Evolutionary conservation across 1,140 invertebrate species (phyloP).

Genomic region (Apis dorsata): DNA sequence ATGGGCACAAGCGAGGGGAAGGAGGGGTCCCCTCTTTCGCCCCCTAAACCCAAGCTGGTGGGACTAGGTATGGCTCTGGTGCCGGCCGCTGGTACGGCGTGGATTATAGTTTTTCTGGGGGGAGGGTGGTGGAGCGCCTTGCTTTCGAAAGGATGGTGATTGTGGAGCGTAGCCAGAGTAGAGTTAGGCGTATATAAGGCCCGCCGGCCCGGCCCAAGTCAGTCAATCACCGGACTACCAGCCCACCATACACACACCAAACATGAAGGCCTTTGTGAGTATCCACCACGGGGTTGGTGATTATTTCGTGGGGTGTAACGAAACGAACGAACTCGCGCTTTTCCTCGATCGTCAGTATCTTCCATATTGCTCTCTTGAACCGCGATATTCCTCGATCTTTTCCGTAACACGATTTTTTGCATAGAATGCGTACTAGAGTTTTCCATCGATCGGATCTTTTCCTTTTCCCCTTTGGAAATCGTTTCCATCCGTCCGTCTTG

Average conservation of each 20-base stretch:
- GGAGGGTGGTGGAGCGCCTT: constrained; percentile 75
- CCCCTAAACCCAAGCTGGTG: constrained; percentile 50
- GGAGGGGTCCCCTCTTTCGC: constrained; percentile 34
- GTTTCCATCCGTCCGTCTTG: too few relatives aligned
- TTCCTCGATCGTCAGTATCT: too few relatives aligned
- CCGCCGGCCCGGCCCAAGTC: constrained; percentile 78
- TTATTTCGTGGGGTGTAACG: constrained; percentile 53
- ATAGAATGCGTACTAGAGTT: too few relatives aligned
- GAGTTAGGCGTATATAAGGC: constrained; percentile 81
- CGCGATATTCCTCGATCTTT: neutral
- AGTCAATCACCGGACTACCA: constrained; percentile 81
- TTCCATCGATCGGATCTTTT: too few relatives aligned
- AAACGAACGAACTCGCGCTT: neutral
- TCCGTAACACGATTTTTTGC: too few relatives aligned
- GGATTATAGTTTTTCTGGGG: constrained; percentile 79
- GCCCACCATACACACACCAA: constrained; percentile 79
- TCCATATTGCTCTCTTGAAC: too few relatives aligned
- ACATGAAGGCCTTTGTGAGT: constrained; percentile 81
- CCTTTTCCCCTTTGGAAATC: too few relatives aligned
- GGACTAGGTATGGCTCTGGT: constrained; percentile 45
- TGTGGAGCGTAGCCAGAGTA: constrained; percentile 80
- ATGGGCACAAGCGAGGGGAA: neutral
- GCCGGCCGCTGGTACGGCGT: constrained; percentile 59
- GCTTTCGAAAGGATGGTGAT: constrained; percentile 81
- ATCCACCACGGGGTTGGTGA: constrained; percentile 72